Evolutionary conservation across 2,797 vertebrate genomes (phyloP), one percentile per base, ranked within the genome.

Genomic region (Acrossocheilus wenchowensis): DNA sequence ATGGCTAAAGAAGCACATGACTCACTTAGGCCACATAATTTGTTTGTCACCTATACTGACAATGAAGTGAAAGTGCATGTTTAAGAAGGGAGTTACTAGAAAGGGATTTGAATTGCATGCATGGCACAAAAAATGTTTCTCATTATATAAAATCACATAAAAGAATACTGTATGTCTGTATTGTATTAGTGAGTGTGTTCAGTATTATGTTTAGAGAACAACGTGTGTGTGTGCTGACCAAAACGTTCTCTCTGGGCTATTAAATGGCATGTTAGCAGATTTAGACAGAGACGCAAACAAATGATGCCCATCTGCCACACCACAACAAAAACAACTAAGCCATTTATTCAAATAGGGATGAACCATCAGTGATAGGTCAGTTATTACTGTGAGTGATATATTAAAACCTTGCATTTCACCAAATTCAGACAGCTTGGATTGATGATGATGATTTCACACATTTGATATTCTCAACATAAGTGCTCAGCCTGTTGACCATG

Each of bases 241-340:
- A 69, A 87, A 41, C 4, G 48, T 64, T 87, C 68, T 68, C 86
- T 82, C 48, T 26, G 2, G 26, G 34, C 1, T 68, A 45, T 54
- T 64, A 64, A 87, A 85, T 72, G 82, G 69, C 87, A 90, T 57
- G 82, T 78, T 81, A 78, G 75, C 86, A 85, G 80, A 87, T 84
- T 79, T 82, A 80, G 81, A 86, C 54, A 64, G 78, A 72, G 69
- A 82, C 78, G 54, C 75, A 81, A 90, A 88, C 82, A 90, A 91
- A 89, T 84, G 50, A 78, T 71, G 69, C 50, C 86, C 86, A 89
- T 91, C 89, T 91, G 89, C 72, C 74, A 21, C 71, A 41, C 23
- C 60, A 73, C 30, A 78, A 81, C 79, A 81, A 82, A 84, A 88
- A 88, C 6, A 26, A 79, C 82, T 75, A 60, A 71, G 66, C 43